Evolutionary conservation across 2,888 invertebrate genomes (phyloP).

Genomic region (Arctia plantaginis): DNA sequence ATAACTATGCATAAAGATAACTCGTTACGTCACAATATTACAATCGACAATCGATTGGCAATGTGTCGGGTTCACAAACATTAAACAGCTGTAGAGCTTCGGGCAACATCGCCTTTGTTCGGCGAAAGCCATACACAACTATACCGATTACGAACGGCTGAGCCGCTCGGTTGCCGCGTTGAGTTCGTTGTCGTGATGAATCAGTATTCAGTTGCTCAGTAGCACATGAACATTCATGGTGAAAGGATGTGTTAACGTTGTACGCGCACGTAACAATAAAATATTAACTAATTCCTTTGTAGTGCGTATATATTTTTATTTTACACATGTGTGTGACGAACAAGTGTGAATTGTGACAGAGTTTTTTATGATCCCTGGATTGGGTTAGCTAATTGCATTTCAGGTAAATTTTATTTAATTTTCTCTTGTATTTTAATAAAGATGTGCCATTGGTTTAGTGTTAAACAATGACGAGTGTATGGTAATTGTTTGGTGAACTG

Average conservation of each 20-base stretch:
- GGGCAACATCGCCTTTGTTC: constrained; percentile 74
- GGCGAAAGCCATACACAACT: constrained; percentile 54
- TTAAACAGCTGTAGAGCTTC: constrained; percentile 81
- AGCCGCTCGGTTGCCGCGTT: constrained; percentile 25
- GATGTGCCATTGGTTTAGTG: constrained; percentile 25
- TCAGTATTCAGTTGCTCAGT: constrained; percentile 55
- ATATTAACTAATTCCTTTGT: constrained; percentile 59
- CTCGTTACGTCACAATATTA: constrained; percentile 62
- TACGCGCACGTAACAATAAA: constrained; percentile 53
- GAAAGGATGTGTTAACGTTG: constrained; percentile 42
- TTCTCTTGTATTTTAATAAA: constrained; percentile 28
- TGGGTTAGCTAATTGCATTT: constrained; percentile 51
- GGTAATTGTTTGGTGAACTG: constrained; percentile 19
- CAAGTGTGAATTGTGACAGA: constrained; percentile 56
- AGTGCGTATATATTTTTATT: constrained; percentile 55
- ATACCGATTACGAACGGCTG: constrained; percentile 54
- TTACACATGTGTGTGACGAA: constrained; percentile 56
- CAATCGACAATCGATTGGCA: constrained; percentile 73
- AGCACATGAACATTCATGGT: constrained; percentile 53
- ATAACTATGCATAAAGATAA: constrained; percentile 9
- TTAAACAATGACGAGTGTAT: constrained; percentile 22
- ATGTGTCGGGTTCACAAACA: constrained; percentile 77
- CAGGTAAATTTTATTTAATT: constrained; percentile 54
- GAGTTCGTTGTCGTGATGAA: constrained; percentile 67
- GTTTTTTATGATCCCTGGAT: constrained; percentile 56